Conservation (phyloP, 2,797 vertebrate species). For the Sciaenops ocellatus region DNA sequence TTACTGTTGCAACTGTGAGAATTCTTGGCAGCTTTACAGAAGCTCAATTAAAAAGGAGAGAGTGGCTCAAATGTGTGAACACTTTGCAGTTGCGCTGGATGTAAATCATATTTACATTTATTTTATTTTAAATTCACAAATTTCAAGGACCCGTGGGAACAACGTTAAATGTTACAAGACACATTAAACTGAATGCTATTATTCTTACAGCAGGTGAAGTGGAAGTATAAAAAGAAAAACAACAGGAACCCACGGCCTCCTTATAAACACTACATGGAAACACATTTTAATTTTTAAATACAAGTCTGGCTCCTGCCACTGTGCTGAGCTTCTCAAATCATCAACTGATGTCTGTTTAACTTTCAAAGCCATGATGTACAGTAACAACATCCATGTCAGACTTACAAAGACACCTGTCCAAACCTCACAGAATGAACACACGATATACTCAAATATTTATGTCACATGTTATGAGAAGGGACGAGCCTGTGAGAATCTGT, state of each 20-base stretch:
- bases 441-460: slow-evolving; percentile 16
- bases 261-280: background rate
- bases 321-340: background rate
- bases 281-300: background rate
- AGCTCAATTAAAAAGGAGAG: too few relatives aligned
- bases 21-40: too few relatives aligned
- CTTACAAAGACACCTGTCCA: slow-evolving; percentile 13
- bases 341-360: background rate
- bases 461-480: background rate
- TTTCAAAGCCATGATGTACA: background rate
- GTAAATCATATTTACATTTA: too few relatives aligned
- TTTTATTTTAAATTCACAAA: too few relatives aligned
- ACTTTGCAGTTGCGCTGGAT: too few relatives aligned
- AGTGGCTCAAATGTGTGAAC: too few relatives aligned
- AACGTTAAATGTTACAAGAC: background rate
- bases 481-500: background rate
- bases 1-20: too few relatives aligned
- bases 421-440: slow-evolving; percentile 9
- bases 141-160: too few relatives aligned
- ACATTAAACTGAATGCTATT: background rate
- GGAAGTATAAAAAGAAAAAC: background rate
- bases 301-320: background rate
- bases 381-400: background rate
- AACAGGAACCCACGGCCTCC: background rate
- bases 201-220: background rate